Conservation (phyloP, 2,113 vertebrate species). For the Xyliphius kryptos region DNA sequence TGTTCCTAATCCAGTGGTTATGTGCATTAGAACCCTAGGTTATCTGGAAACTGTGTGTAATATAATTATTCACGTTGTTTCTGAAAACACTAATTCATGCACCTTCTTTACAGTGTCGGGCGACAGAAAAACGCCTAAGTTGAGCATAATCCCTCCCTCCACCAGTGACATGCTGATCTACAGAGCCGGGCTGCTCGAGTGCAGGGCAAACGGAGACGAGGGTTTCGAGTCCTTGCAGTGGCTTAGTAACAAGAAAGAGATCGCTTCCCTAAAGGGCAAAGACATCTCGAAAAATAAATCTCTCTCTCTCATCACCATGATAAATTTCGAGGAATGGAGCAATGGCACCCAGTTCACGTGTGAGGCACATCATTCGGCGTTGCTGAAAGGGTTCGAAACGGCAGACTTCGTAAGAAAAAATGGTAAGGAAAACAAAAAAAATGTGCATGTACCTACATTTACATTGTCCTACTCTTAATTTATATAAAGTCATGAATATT, state of each 20-base stretch:
- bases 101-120: neutral
- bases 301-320: neutral
- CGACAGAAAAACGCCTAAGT: fast-evolving
- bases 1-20: too few species aligned
- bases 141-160: slow-evolving; percentile 15
- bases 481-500: neutral
- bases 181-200: neutral
- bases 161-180: slow-evolving; percentile 9
- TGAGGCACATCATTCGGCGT: neutral
- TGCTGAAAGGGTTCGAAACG: fast-evolving
- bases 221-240: slow-evolving; percentile 14
- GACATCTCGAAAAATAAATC: fast-evolving
- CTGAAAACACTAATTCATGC: neutral
- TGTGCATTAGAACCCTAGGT: neutral
- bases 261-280: fast-evolving
- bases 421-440: slow-evolving; percentile 60
- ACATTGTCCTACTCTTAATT: neutral
- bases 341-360: slow-evolving; percentile 36
- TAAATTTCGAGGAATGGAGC: slow-evolving; percentile 53
- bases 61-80: neutral
- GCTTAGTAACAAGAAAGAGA: fast-evolving
- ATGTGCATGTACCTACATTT: neutral
- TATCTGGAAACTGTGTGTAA: neutral
- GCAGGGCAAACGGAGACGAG: neutral
- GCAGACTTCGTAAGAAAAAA: neutral